These are phyloP conservation scores for Adelges cooleyi DNA, from an alignment of 1,140 invertebrate genomes.

Conservation along the genomic window DNA sequence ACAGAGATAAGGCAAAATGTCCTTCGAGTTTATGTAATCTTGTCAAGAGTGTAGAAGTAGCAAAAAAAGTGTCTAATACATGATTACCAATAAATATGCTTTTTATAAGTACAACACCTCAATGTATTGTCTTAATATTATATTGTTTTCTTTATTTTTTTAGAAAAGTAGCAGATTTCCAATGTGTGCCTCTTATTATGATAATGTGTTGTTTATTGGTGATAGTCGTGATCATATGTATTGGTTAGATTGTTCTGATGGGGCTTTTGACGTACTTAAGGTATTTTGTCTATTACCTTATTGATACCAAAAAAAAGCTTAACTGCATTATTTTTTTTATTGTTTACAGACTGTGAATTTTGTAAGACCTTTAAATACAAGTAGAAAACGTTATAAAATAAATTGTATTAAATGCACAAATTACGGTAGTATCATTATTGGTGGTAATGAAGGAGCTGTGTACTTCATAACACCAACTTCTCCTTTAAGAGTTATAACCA, in stretches of 20 bases:
- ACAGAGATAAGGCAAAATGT: no score
- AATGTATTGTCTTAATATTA: not conserved
- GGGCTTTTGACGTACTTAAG: not conserved
- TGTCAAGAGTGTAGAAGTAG: no score
- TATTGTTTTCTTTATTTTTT: not conserved
- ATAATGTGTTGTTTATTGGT: constrained; percentile 10
- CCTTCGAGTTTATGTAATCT: no score
- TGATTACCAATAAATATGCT: no score
- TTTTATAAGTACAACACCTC: no score
- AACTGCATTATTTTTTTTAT: not conserved
- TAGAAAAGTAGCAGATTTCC: not conserved
- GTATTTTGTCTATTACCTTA: not conserved
- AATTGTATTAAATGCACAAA: constrained; percentile 20
- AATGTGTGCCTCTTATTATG: constrained; percentile 14
- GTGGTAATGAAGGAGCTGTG: constrained; percentile 4
- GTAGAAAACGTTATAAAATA: not conserved
- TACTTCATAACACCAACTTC: constrained; percentile 12
- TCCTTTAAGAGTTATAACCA: not conserved
- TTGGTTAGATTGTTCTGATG: constrained; percentile 11
- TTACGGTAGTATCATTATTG: constrained; percentile 17
- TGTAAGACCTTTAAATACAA: not conserved
- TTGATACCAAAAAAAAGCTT: not conserved
- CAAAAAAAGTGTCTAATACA: no score
- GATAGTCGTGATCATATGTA: constrained; percentile 11
- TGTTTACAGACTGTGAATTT: not conserved